phyloP scores from a whole-genome alignment of 2,888 invertebrate genomes.

The Tribolium freemani region DNA sequence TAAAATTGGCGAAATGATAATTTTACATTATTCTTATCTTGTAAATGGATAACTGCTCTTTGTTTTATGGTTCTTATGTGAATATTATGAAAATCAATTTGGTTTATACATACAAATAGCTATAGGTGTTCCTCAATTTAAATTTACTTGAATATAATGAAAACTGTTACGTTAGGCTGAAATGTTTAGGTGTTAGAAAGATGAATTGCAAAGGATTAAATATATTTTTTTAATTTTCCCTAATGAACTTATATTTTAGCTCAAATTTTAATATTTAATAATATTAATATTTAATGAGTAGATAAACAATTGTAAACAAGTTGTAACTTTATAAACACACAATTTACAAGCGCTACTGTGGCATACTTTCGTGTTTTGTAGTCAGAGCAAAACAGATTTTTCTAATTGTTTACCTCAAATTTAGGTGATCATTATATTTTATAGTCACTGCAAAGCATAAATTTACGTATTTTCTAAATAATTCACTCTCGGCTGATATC shows the following conservation, averaged over 20 bases:
- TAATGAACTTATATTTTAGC: not conserved
- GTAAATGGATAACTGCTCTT: not conserved
- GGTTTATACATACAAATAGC: too few species aligned
- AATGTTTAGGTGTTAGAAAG: not conserved
- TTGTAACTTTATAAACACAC: not conserved
- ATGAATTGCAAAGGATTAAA: not conserved
- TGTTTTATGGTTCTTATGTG: not conserved
- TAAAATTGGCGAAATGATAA: not conserved
- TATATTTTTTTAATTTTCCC: not conserved
- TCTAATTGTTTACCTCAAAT: not conserved
- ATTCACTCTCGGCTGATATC: not conserved
- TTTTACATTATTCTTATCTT: not conserved
- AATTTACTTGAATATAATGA: too few species aligned
- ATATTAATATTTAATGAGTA: not conserved
- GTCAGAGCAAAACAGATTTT: not conserved
- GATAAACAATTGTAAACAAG: not conserved
- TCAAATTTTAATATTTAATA: not conserved
- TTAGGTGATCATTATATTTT: not conserved
- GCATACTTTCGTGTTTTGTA: not conserved
- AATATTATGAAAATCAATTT: not conserved
- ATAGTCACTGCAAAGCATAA: not conserved
- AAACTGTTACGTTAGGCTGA: not conserved
- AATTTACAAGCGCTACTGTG: not conserved
- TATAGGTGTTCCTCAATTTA: too few species aligned
- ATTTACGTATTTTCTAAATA: not conserved